A percentile compares a stretch with the other conserved stretches of the same genome.
Evolutionary conservation across 2,113 vertebrate genomes (phyloP).

Genomic region (Columbina picui): DNA sequence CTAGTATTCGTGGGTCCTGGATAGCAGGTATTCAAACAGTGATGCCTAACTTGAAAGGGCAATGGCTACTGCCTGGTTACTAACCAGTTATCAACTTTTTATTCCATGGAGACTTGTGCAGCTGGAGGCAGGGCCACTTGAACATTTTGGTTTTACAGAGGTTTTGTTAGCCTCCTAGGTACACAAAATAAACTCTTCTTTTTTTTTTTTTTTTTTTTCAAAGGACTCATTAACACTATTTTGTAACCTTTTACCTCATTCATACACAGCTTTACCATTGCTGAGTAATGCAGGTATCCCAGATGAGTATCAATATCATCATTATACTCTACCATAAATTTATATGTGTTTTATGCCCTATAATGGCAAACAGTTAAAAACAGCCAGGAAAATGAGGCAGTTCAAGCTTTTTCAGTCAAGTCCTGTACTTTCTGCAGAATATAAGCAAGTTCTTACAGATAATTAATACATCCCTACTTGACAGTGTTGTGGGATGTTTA

Average conservation of each 20-base stretch:
- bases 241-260: not conserved
- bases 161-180: not conserved
- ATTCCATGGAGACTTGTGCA: not conserved
- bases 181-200: not conserved
- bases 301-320: not conserved
- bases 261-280: not conserved
- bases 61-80: not conserved
- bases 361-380: not conserved
- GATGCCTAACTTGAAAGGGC: not conserved
- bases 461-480: not conserved
- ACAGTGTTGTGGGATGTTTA: not conserved
- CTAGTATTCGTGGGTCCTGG: not conserved
- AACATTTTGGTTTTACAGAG: not conserved
- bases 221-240: not conserved
- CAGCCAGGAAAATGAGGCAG: not conserved
- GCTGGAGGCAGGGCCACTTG: not conserved
- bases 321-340: not conserved
- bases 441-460: not conserved
- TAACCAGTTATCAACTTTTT: not conserved
- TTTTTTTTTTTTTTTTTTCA: not conserved
- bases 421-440: not conserved
- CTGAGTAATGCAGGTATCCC: not conserved
- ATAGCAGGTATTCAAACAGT: not conserved
- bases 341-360: not conserved
- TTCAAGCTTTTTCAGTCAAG: not conserved